phyloP scores from a whole-genome alignment of 2,113 vertebrate genomes.

The Catagonus wagneri region DNA sequence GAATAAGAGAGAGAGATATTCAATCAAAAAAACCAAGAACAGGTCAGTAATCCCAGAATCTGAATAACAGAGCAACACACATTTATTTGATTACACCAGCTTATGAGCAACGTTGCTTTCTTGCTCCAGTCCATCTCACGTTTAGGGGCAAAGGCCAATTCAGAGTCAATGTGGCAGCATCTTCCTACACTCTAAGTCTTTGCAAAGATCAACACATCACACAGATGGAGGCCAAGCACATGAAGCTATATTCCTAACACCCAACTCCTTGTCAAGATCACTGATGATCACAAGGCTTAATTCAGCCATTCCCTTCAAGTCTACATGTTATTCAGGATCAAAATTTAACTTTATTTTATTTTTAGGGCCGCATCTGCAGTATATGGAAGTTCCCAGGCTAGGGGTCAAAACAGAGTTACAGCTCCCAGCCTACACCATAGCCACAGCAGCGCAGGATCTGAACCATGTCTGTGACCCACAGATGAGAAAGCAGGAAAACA shows the following conservation, averaged over 20 bases:
- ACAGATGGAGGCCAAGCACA: not conserved
- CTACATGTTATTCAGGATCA: not conserved
- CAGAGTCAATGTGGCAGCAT: not conserved
- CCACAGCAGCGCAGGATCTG: no score
- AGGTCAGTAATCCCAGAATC: not conserved
- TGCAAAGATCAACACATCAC: not conserved
- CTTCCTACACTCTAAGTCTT: not conserved
- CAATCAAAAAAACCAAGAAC: not conserved
- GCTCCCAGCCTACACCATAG: no score
- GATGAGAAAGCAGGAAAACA: no score
- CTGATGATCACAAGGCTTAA: not conserved
- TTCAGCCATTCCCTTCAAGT: not conserved
- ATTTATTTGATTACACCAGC: not conserved
- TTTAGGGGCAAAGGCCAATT: not conserved
- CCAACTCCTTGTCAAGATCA: not conserved
- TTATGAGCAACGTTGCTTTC: not conserved
- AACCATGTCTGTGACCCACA: no score
- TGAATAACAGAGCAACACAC: not conserved
- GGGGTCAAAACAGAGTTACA: no score
- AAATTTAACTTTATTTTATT: no score
- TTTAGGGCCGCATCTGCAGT: no score
- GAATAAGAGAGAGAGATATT: not conserved
- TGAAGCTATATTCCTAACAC: not conserved
- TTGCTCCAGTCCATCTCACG: not conserved
- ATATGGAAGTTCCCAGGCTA: no score